Percentiles rank a stretch among this genome's conserved stretches.
Conservation (phyloP, 1,140 invertebrate species). For the Drosophila azteca region DNA sequence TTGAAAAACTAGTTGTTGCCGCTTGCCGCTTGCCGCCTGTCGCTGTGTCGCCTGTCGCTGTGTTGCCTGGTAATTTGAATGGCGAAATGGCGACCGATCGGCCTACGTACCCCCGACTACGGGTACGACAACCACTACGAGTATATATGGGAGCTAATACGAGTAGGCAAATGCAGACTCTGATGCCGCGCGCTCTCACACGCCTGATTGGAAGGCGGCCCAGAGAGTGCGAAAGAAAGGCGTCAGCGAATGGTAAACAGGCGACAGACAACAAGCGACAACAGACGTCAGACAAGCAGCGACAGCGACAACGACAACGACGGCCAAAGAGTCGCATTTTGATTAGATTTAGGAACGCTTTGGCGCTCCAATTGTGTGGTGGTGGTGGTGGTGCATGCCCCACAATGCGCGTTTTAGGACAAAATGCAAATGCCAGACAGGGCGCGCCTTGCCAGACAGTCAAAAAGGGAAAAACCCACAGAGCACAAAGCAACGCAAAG, state of each 20-base stretch:
- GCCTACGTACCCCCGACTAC: conserved; percentile 37
- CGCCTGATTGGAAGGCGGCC: conserved; percentile 18
- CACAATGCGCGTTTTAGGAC: conserved; percentile 65
- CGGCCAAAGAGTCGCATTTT: conserved; percentile 67
- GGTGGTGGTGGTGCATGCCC: conserved; percentile 32
- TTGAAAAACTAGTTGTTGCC: conserved; percentile 72
- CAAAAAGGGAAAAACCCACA: conserved; percentile 74
- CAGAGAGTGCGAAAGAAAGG: conserved; percentile 64
- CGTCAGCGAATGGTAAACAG: conserved; percentile 55
- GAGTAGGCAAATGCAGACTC: conserved; percentile 14
- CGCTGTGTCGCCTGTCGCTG: conserved; percentile 36
- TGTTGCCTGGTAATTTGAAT: conserved; percentile 71
- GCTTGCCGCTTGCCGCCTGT: conserved; percentile 28
- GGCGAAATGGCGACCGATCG: conserved; percentile 63
- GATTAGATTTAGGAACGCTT: conserved; percentile 76
- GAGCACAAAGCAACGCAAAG: conserved; percentile 19
- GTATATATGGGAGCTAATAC: conserved; percentile 4
- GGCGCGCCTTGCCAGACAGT: conserved; percentile 58
- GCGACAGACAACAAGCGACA: conserved; percentile 59
- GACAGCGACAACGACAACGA: conserved; percentile 11
- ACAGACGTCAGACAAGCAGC: conserved; percentile 29
- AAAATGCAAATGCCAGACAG: conserved; percentile 68
- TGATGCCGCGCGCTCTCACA: conserved; percentile 10
- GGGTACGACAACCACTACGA: conserved; percentile 11
- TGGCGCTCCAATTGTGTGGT: conserved; percentile 70